phyloP scores from a whole-genome alignment of 2,888 invertebrate species.

The Hylaea fasciaria region DNA sequence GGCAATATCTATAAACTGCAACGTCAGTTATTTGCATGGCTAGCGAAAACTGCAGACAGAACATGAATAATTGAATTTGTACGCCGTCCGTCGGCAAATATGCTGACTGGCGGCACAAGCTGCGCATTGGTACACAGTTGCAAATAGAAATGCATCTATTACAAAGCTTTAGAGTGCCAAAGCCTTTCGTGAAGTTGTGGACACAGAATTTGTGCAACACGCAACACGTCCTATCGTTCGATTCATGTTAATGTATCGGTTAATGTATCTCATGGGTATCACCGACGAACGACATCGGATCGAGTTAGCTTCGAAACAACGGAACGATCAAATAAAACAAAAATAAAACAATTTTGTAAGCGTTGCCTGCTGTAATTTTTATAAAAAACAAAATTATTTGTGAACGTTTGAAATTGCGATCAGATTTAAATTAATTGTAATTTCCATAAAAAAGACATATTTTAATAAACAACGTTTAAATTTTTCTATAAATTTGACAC shows the following conservation, averaged over 20 bases:
- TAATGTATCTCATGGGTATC: too few species aligned
- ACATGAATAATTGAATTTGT: too few species aligned
- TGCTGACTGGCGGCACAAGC: too few species aligned
- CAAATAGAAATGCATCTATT: too few species aligned
- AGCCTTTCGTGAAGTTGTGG: too few species aligned
- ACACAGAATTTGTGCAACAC: too few species aligned
- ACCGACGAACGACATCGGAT: neutral
- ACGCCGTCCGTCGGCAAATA: too few species aligned
- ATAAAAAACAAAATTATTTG: too few species aligned
- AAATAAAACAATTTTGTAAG: conserved; percentile 13
- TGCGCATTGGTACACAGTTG: too few species aligned
- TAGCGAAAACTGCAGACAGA: neutral
- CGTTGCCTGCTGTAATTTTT: conserved; percentile 6
- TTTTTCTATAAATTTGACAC: conserved; percentile 47
- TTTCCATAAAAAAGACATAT: neutral
- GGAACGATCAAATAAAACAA: neutral
- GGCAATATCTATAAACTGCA: conserved; percentile 39
- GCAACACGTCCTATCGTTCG: too few species aligned
- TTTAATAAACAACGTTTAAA: neutral
- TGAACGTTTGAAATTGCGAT: neutral
- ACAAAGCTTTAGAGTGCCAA: too few species aligned
- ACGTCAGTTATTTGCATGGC: conserved; percentile 24
- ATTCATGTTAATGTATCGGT: too few species aligned
- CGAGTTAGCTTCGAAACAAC: conserved; percentile 5
- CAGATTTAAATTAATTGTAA: neutral